Evolutionary conservation across 2,797 vertebrate species (phyloP), one percentile per base, ranked within the genome.

Genomic region (Acanthornis magna): DNA sequence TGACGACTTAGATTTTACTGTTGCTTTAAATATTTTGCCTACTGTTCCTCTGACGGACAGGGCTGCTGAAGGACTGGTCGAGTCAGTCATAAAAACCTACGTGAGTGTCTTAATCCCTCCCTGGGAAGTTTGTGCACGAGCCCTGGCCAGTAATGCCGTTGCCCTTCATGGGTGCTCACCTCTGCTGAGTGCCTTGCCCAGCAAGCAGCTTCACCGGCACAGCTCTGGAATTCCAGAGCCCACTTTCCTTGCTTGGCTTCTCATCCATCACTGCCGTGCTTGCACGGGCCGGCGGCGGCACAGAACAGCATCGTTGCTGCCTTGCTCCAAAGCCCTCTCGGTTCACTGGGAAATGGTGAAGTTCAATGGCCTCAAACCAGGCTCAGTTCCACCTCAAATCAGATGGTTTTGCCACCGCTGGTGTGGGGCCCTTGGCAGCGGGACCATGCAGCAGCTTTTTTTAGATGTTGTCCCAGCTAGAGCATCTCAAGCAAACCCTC

Each of bases 1-100:
- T 78, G 70, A 51, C 55, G 81, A 74, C 68, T 77, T 29, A 73
- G 80, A 73, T 88, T 93, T 95, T 95, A 53, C 88, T 86, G 55
- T 94, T 91, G 62, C 80, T 79, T 94, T 95, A 91, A 95, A 95
- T 91, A 60, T 90, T 94, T 91, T 96, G 94, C 95, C 89, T 95
- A 2, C 93, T 88, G 88, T 95, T 95, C 95, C 91, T 81, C 90
- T 95, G 88, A 81, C 40, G 92, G 94, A 95, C 83, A 92, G 85
- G 90, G 94, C 93, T 93, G 90, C 94, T 93, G 96, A 94, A 95
- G 91, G 83, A 94, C 80, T 93, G 93, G 85, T 88, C n/a, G 70
- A 92, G 76, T 95, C 94, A 88, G 91, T 95, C 96, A 88, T 93
- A 96, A 81, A 95, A 94, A 48, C 83, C 55, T 84, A 88, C 15